A percentile compares a stretch with the other conserved stretches of the same genome.
Conservation (phyloP, 2,888 invertebrate genomes). For the Gibbula magus region DNA sequence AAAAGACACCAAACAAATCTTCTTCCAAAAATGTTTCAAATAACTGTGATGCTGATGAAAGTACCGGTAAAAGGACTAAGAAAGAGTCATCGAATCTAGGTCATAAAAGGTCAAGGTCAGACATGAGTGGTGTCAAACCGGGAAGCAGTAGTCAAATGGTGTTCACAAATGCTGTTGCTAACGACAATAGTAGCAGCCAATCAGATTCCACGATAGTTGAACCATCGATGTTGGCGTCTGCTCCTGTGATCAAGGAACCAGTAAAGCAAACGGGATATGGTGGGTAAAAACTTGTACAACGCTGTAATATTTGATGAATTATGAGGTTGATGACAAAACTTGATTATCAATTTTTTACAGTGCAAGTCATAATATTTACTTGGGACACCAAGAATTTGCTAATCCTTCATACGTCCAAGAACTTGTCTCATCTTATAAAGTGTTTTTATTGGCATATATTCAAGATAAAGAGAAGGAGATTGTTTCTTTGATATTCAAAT, state of each 20-base stretch:
- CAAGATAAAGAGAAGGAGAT: too few species aligned
- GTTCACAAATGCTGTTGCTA: slow-evolving; percentile 1
- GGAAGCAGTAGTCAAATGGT: not conserved
- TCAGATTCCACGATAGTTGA: slow-evolving; percentile 29
- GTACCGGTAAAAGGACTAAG: not conserved
- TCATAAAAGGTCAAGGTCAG: slow-evolving; percentile 63
- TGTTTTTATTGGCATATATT: too few species aligned
- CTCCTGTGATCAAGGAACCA: not conserved
- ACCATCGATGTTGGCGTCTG: slow-evolving; percentile 8
- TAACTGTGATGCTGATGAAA: not conserved
- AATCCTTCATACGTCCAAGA: too few species aligned
- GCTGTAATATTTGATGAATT: too few species aligned
- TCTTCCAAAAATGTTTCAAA: not conserved
- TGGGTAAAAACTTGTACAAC: too few species aligned
- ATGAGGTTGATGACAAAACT: too few species aligned
- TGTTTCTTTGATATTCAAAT: too few species aligned
- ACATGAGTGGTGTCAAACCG: slow-evolving; percentile 44
- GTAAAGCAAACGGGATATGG: not conserved
- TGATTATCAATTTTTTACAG: too few species aligned
- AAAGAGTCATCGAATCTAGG: slow-evolving; percentile 34
- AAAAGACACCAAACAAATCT: slow-evolving; percentile 31
- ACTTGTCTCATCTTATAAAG: too few species aligned
- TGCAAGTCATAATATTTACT: too few species aligned
- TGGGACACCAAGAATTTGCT: too few species aligned
- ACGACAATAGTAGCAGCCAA: slow-evolving; percentile 12